Base-by-base conservation (phyloP, 2,113 vertebrate genomes). In the Picathartes gymnocephalus region DNA sequence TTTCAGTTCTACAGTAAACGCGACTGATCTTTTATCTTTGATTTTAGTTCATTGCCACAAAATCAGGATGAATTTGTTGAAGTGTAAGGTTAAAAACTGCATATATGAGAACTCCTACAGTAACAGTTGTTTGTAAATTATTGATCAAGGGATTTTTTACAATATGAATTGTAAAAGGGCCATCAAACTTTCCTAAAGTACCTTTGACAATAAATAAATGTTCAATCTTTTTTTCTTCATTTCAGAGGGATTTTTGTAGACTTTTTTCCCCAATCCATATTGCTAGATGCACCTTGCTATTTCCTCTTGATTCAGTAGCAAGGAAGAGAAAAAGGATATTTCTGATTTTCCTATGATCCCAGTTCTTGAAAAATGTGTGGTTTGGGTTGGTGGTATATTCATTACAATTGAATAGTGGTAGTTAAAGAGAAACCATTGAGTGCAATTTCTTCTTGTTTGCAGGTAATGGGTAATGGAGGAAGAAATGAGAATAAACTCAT, bases 31-130 rank as follows among this genome's bases (percentile, higher is more conserved):
- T 96, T 96, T 81, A 61, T 88, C 86, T 98, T 97, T 97, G 95
- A 97, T 97, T 94, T 97, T 94, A 97, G 92, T 97, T 97, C 97
- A 97, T 97, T 97, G 97, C 96, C 91, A 92, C 81, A 91, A 87
- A 96, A 97, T 96, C 95, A 96, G 95, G 94, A 94, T 54, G 73
- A 93, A 97, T 93, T 96, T 94, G 91, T 95, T 95, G 90, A 96
- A 97, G 92, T 92, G 90, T 88, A 86, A 92, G 71, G 96, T 96
- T 86, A 81, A 89, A 94, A 97, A 85, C 91, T 93, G 91, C 69
- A 89, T 87, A 91, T 94, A 86, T 87, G 96, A 96, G 96, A 88
- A 90, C 86, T 96, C 96, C 94, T 79, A 86, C 73, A 74, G 92
- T 70, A 92, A 39, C 74, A 95, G 86, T 88, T 97, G 95, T 97